phyloP scores from a whole-genome alignment of 2,888 invertebrate genomes.

The Scaptomyza polygonia region DNA sequence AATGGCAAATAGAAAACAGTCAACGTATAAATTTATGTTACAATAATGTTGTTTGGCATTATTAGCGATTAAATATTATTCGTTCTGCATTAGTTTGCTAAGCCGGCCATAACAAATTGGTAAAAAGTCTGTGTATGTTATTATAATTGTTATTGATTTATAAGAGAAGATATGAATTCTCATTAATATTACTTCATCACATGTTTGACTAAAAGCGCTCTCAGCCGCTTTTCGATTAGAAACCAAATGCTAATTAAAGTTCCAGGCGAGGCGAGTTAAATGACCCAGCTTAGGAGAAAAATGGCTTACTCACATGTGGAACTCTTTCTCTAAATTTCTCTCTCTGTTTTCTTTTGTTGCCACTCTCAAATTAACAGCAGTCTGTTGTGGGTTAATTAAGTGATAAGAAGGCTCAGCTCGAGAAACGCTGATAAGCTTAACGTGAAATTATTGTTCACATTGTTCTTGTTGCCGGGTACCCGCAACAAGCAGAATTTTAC shows the following conservation, averaged over 20 bases:
- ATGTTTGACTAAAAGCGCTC: conserved; percentile 15
- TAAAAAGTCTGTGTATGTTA: not conserved
- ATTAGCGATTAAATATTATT: conserved; percentile 14
- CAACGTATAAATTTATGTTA: not conserved
- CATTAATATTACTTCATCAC: conserved; percentile 66
- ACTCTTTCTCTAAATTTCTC: not conserved
- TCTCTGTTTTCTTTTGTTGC: not conserved
- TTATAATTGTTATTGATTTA: conserved; percentile 37
- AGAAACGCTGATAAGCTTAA: conserved; percentile 48
- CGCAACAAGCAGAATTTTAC: conserved; percentile 14
- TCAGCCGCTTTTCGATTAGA: conserved; percentile 54
- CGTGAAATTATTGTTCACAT: conserved; percentile 7
- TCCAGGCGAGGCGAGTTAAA: conserved; percentile 56
- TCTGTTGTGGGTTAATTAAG: conserved; percentile 42
- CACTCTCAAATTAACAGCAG: conserved; percentile 25
- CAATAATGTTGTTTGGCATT: conserved; percentile 2
- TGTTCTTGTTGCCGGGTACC: conserved; percentile 26
- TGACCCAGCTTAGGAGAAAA: conserved; percentile 52
- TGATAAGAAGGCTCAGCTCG: conserved; percentile 49
- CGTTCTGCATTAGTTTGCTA: conserved; percentile 32
- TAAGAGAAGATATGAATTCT: conserved; percentile 11
- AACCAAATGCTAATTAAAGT: conserved; percentile 61
- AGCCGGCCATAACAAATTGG: conserved; percentile 24
- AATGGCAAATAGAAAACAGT: conserved; percentile 17
- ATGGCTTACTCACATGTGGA: conserved; percentile 7